phyloP scores from a whole-genome alignment of 2,113 vertebrate genomes.

The Egretta garzetta region DNA sequence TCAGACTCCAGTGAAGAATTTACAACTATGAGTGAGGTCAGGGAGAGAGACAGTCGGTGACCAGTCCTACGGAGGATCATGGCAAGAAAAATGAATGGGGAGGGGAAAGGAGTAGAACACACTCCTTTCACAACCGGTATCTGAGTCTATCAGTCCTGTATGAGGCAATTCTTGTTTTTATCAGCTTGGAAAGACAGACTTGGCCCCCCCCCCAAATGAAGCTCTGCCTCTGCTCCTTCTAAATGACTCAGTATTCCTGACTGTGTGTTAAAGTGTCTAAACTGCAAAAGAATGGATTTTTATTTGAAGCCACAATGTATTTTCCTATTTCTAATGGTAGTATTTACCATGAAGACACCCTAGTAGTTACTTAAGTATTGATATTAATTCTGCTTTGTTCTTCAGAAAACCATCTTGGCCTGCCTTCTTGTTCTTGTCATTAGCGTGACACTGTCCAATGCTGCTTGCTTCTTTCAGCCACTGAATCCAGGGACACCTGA shows the following conservation, averaged over 20 bases:
- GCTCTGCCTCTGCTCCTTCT: neutral
- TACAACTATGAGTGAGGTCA: neutral
- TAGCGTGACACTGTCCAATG: neutral
- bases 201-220: fast-evolving
- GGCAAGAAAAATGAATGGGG: neutral
- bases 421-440: constrained; percentile 7
- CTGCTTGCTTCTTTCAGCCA: fast-evolving
- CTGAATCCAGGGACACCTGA: neutral
- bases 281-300: neutral
- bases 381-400: neutral
- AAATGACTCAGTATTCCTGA: neutral
- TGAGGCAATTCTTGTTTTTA: neutral
- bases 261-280: neutral
- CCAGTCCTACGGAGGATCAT: neutral
- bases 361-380: neutral
- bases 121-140: neutral
- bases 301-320: neutral
- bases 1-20: neutral
- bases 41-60: neutral
- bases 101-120: neutral
- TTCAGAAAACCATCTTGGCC: constrained; percentile 12
- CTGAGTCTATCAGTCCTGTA: neutral
- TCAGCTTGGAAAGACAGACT: neutral
- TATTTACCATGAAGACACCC: neutral
- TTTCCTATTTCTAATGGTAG: neutral